Conservation (phyloP, 1,140 invertebrate species). For the Paraescarpia echinospica region DNA sequence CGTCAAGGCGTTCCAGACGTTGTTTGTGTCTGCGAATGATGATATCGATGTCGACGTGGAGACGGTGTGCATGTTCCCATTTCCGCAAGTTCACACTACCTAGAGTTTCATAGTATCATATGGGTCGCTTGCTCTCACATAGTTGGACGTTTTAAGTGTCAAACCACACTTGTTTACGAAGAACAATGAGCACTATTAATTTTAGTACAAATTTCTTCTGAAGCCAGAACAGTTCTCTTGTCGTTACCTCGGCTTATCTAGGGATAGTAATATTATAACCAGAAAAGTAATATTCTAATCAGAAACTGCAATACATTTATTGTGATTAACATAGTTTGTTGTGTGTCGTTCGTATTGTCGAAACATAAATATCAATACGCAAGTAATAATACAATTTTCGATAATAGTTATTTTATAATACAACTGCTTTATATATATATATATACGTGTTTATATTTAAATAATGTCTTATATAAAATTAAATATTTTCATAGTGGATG, state of each 20-base stretch:
- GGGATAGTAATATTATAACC: no score
- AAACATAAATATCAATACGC: no score
- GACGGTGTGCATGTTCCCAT: background rate
- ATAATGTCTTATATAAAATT: background rate
- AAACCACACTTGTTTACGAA: background rate
- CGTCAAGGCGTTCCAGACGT: background rate
- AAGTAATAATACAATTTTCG: no score
- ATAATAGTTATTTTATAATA: no score
- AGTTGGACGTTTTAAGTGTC: background rate
- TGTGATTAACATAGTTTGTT: no score
- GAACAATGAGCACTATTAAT: no score
- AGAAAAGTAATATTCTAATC: no score
- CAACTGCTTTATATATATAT: conserved; percentile 7
- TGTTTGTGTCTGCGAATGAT: background rate
- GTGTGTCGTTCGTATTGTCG: no score
- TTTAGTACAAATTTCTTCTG: no score
- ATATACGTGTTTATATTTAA: background rate
- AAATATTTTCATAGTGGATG: background rate
- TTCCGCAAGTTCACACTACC: background rate
- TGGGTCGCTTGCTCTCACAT: background rate
- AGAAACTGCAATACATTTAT: no score
- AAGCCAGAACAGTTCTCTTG: no score
- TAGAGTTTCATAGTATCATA: background rate
- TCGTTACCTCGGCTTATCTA: no score
- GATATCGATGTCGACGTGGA: background rate